Conservation (phyloP, 92 coral and sea anemone species). For the Metridium senile region DNA sequence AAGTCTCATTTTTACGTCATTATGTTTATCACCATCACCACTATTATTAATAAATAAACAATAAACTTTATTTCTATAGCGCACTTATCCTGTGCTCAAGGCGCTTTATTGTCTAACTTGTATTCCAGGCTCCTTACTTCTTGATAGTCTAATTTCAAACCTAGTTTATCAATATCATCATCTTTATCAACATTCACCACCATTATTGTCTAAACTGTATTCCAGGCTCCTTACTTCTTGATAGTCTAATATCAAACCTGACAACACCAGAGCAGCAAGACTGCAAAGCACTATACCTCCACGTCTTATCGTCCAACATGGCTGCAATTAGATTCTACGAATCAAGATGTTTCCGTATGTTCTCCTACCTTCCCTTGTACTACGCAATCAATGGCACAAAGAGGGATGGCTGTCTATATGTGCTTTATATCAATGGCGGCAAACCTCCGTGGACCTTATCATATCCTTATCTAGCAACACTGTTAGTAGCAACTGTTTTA, state of each 20-base stretch:
- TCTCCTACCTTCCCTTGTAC: constrained; percentile 89
- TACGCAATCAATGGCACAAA: constrained; percentile 92
- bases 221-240: constrained; percentile 84
- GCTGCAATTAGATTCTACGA: constrained; percentile 97
- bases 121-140: constrained; percentile 81
- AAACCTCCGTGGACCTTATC: constrained; percentile 97
- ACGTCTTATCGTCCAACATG: constrained; percentile 86
- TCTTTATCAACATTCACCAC: neutral
- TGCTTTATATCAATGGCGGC: constrained; percentile 94
- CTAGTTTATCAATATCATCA: neutral
- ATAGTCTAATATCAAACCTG: constrained; percentile 83
- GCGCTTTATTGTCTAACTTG: too few relatives aligned
- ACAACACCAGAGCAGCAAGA: constrained; percentile 86
- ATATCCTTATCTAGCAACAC: constrained; percentile 75
- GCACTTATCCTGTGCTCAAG: too few relatives aligned
- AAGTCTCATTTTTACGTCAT: too few relatives aligned
- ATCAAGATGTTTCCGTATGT: constrained; percentile 70
- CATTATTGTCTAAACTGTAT: too few relatives aligned
- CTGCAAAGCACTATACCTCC: constrained; percentile 96
- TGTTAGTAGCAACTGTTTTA: neutral
- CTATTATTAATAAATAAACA: too few relatives aligned
- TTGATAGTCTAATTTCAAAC: constrained; percentile 84
- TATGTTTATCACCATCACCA: too few relatives aligned
- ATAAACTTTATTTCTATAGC: too few relatives aligned
- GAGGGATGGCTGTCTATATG: constrained; percentile 89